These are phyloP conservation scores for Acanthis flammea DNA, from an alignment of 2,797 vertebrate species.

Conservation along the genomic window DNA sequence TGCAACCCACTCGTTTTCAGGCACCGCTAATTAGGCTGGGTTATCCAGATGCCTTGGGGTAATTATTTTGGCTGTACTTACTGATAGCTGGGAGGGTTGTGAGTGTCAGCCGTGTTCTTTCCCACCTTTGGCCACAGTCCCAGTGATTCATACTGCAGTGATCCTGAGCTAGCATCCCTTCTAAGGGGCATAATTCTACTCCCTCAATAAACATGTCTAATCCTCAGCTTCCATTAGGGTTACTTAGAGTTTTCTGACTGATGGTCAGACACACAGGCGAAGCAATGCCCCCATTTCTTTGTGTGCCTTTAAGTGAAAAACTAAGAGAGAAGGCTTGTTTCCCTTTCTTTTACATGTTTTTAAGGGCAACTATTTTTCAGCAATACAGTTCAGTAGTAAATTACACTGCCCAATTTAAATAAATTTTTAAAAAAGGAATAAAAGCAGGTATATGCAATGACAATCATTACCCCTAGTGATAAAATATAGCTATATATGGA, in stretches of 20 bases:
- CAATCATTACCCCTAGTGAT: not conserved
- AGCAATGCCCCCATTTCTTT: not conserved
- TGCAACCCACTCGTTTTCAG: slow-evolving; percentile 68
- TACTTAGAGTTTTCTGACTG: slow-evolving; percentile 35
- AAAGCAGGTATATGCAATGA: not conserved
- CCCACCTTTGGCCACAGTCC: slow-evolving; percentile 66
- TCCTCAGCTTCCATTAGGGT: slow-evolving; percentile 20
- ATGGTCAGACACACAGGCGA: not conserved
- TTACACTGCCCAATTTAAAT: not conserved
- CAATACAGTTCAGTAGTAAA: not conserved
- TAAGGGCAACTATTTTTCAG: not conserved
- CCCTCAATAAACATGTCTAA: slow-evolving; percentile 46
- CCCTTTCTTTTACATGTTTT: not conserved
- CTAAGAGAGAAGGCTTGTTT: not conserved
- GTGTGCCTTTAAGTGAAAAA: not conserved
- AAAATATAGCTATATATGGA: not conserved
- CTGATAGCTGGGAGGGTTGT: slow-evolving; percentile 61
- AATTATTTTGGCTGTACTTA: slow-evolving; percentile 70
- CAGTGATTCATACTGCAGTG: slow-evolving; percentile 48
- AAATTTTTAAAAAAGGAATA: not conserved
- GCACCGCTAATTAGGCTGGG: slow-evolving; percentile 67
- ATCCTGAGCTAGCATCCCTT: slow-evolving; percentile 53
- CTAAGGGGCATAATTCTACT: slow-evolving; percentile 50
- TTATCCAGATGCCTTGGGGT: slow-evolving; percentile 71
- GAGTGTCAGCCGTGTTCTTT: slow-evolving; percentile 63